Base-by-base conservation (phyloP, 1,140 invertebrate species). In the Pachypeltis micranthus region DNA sequence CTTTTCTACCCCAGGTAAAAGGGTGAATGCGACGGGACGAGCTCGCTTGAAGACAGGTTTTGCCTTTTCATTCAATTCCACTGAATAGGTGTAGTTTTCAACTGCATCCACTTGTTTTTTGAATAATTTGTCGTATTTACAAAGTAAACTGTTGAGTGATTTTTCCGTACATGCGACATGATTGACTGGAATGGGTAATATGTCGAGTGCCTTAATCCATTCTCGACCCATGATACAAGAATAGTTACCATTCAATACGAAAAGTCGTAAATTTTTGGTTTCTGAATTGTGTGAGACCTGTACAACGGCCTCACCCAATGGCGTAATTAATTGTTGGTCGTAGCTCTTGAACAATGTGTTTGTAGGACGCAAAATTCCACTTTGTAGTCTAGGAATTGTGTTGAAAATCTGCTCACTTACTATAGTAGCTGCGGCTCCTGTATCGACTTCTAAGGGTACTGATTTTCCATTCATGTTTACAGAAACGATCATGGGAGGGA, bases 101-200 rank as follows among this genome's bases (percentile, higher is more conserved):
- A 51, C 47, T 14, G 47, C 47, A 51, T 51, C 19, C 4, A 51
- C 47, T 51, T 51, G 47, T 51, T 51, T 51, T 51, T 51, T 21
- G 47, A 51, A 51, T 21, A 51, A 21, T 21, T 10, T 4, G 4
- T 10, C 12, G 23, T 51, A 51, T 51, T 51, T 21, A 4, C 19
- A 16, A 21, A 51, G 47, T 21, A 51, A 21, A 21, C 19, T 7
- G 10, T 51, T 21, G 7, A 51, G 47, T 10, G 47, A 16, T 21
- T 21, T 7, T 10, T 21, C 23, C 4, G 12, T 51, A n/a, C n/a
- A n/a, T 51, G 47, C 7, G 12, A 51, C 7, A 4, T 51, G 47
- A 51, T 51, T 51, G 7, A 51, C 23, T 3, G 47, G 47, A 4
- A 51, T 51, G 12, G 47, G 47, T 21, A 51, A 51, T 16, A 51